Percentiles rank a stretch among this genome's conserved stretches.
Conservation (phyloP, 2,113 vertebrate genomes). For the Myanophis thanlyinensis region DNA sequence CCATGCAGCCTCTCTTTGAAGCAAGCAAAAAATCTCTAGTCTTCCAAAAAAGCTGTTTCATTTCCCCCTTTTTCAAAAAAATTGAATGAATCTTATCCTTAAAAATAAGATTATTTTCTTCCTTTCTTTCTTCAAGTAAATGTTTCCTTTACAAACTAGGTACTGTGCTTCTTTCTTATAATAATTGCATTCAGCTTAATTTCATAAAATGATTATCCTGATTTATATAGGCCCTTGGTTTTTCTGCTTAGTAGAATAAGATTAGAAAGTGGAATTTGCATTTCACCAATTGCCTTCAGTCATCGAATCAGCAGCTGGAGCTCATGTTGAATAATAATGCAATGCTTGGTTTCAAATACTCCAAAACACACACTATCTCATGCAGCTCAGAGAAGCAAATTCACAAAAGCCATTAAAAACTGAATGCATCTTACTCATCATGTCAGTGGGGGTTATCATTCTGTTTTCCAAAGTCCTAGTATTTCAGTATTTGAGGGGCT, state of each 20-base stretch:
- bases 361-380: constrained; percentile 54
- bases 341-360: constrained; percentile 55
- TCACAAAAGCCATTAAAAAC: constrained; percentile 60
- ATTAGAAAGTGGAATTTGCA: constrained; percentile 69
- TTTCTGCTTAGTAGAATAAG: constrained; percentile 54
- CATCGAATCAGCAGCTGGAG: constrained; percentile 67
- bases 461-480: constrained; percentile 52
- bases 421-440: constrained; percentile 59
- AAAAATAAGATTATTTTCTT: constrained; percentile 17
- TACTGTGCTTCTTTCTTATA: constrained; percentile 33
- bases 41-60: not conserved
- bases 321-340: constrained; percentile 70
- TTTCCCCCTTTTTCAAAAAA: not conserved
- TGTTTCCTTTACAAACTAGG: constrained; percentile 37
- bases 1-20: not conserved
- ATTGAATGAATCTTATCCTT: not conserved
- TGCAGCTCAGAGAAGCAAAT: constrained; percentile 50
- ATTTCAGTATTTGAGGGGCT: too few species aligned
- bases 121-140: constrained; percentile 24
- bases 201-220: constrained; percentile 32
- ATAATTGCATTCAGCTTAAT: constrained; percentile 47
- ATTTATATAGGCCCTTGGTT: constrained; percentile 35
- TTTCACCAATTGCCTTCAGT: constrained; percentile 64
- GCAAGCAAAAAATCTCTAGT: not conserved
- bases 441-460: constrained; percentile 49